Evolutionary conservation across 2,113 vertebrate genomes (phyloP).

Genomic region (Gnathonemus longibarbis): DNA sequence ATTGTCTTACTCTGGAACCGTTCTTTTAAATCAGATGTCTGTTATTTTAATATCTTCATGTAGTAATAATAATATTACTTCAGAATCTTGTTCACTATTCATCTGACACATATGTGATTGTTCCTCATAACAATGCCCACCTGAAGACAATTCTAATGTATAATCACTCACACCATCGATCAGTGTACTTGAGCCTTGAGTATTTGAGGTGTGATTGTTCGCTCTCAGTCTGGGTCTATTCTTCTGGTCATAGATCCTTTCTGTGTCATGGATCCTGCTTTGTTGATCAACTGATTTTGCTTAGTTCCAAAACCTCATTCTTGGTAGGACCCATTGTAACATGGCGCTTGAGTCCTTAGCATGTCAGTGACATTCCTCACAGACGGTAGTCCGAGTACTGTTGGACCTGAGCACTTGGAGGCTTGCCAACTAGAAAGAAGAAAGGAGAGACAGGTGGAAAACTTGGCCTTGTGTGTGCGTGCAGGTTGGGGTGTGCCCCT

Average conservation of each 20-base stretch:
- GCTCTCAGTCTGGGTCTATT: background rate
- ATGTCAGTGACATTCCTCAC: background rate
- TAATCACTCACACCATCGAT: background rate
- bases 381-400: background rate
- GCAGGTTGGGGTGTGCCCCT: background rate
- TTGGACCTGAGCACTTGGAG: background rate
- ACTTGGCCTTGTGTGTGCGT: background rate
- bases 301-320: background rate
- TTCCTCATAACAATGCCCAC: background rate
- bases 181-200: background rate
- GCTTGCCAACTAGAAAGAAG: background rate
- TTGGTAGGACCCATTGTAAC: background rate
- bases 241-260: background rate
- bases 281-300: background rate
- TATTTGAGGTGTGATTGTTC: background rate
- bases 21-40: background rate
- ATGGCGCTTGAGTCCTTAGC: background rate
- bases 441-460: background rate
- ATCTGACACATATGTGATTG: background rate
- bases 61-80: background rate
- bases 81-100: background rate
- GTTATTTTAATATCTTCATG: background rate
- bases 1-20: background rate
- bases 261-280: background rate
- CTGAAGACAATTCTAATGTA: background rate